Evolutionary conservation across 2,888 invertebrate genomes (phyloP).

Genomic region (Coelogynopora nodosa): DNA sequence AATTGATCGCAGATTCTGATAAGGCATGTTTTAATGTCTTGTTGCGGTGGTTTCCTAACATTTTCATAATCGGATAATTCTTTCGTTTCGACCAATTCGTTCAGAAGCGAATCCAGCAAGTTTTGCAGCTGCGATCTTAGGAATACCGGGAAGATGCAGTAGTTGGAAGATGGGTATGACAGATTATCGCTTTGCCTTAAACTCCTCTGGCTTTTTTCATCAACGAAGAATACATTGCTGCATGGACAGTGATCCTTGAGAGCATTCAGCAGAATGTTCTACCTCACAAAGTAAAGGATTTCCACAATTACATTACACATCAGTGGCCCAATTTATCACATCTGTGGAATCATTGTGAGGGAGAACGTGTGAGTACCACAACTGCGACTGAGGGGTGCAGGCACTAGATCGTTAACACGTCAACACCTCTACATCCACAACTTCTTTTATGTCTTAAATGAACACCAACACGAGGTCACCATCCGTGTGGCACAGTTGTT

Average conservation of each 20-base stretch:
- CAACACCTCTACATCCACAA: slow-evolving; percentile 3
- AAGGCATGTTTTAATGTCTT: slow-evolving; percentile 13
- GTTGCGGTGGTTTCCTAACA: not conserved
- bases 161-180: slow-evolving; percentile 6
- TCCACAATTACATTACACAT: not conserved
- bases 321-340: not conserved
- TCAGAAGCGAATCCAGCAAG: slow-evolving; percentile 4
- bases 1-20: not conserved
- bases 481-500: too few species aligned
- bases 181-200: slow-evolving; percentile 2
- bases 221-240: not conserved
- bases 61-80: not conserved
- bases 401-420: slow-evolving; percentile 13
- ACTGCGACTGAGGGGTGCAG: slow-evolving; percentile 14
- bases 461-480: slow-evolving; percentile 19
- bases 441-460: not conserved
- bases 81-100: not conserved
- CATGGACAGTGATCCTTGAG: not conserved
- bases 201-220: not conserved
- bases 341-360: slow-evolving; percentile 14
- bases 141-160: slow-evolving; percentile 12
- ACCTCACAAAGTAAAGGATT: not conserved
- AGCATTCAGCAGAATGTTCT: slow-evolving; percentile 11
- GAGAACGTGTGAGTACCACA: slow-evolving; percentile 4
- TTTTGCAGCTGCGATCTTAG: not conserved